Conservation (phyloP, 2,113 vertebrate species). For the Corythornis vintsioides region DNA sequence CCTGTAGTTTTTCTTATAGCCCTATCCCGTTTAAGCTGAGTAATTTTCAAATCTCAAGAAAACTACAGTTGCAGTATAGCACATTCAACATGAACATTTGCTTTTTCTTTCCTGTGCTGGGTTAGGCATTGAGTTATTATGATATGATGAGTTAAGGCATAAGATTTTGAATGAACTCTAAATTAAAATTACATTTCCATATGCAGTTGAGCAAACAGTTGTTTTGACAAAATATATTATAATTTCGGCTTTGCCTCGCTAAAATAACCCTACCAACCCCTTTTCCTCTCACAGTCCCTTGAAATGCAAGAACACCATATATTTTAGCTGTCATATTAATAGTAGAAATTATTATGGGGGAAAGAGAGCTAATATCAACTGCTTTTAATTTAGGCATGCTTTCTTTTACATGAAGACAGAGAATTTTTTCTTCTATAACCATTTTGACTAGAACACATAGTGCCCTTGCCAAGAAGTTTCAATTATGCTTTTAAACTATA, state of each 20-base stretch:
- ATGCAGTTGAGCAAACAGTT: neutral
- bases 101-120: neutral
- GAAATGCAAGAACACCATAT: conserved; percentile 47
- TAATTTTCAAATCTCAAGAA: neutral
- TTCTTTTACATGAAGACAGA: conserved; percentile 39
- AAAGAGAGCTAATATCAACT: conserved; percentile 63
- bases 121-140: neutral
- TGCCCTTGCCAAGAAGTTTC: conserved; percentile 50
- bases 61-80: neutral
- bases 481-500: conserved; percentile 66
- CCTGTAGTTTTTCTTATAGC: too few relatives aligned
- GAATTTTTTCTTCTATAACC: conserved; percentile 33
- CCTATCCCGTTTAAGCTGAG: neutral
- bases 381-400: conserved; percentile 48
- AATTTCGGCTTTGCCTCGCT: neutral
- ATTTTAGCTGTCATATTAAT: conserved; percentile 37
- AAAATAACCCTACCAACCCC: conserved; percentile 37
- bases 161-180: conserved; percentile 2
- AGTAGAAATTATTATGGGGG: conserved; percentile 41
- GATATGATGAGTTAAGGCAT: neutral
- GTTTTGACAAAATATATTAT: conserved; percentile 42
- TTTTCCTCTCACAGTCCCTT: neutral
- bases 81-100: neutral
- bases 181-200: conserved; percentile 20
- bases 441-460: conserved; percentile 52